Conservation (phyloP, 1,140 invertebrate genomes). For the Episyrphus balteatus region DNA sequence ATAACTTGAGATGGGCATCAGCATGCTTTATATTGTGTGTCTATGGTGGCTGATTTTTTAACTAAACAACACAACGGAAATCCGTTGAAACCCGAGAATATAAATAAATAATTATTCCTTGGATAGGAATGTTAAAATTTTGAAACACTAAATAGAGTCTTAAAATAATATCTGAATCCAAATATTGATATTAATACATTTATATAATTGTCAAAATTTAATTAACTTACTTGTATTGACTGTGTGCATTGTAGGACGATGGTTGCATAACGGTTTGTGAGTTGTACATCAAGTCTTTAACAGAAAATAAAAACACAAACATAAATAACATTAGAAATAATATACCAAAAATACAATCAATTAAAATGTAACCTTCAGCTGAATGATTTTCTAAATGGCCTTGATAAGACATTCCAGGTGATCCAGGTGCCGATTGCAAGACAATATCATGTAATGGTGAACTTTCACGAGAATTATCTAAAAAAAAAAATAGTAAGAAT, state of each 20-base stretch:
- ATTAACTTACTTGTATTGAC: constrained; percentile 32
- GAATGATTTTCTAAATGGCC: constrained; percentile 20
- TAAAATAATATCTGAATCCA: too few relatives aligned
- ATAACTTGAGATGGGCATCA: too few relatives aligned
- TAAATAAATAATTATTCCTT: too few relatives aligned
- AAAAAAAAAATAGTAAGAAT: not conserved
- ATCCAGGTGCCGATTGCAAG: constrained; percentile 35
- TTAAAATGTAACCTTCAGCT: constrained; percentile 16
- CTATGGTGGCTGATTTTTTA: too few relatives aligned
- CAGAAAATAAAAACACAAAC: constrained; percentile 1
- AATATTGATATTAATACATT: too few relatives aligned
- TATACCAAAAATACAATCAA: not conserved
- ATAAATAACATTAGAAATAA: not conserved
- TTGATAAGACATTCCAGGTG: constrained; percentile 26
- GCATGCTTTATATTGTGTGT: too few relatives aligned
- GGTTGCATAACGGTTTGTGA: constrained; percentile 32
- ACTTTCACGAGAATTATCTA: constrained; percentile 36
- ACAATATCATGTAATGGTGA: constrained; percentile 36
- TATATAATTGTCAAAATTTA: too few relatives aligned
- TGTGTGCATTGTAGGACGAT: constrained; percentile 27
- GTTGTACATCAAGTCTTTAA: constrained; percentile 31
- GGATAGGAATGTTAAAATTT: too few relatives aligned
- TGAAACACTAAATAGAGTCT: too few relatives aligned
- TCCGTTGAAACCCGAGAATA: too few relatives aligned
- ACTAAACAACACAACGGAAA: too few relatives aligned